Percentiles rank a stretch among this genome's conserved stretches.
phyloP scores from a whole-genome alignment of 2,888 invertebrate genomes.

The Isotomurus palustris region DNA sequence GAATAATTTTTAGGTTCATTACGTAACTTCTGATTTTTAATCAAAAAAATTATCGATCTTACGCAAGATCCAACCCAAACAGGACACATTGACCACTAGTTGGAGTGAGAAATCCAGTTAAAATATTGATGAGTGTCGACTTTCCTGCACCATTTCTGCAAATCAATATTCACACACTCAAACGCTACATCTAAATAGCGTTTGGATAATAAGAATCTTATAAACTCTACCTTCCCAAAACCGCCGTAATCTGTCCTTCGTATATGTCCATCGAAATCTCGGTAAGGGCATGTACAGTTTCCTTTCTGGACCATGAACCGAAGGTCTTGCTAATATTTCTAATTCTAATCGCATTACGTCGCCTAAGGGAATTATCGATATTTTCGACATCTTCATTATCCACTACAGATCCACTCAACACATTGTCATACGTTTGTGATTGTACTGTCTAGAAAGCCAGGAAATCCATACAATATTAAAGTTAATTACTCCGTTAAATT shows the following conservation, averaged over 20 bases:
- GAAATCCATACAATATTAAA: no score
- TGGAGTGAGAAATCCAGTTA: conserved; percentile 73
- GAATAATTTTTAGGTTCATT: neutral
- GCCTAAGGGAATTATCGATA: conserved; percentile 66
- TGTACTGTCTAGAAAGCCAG: no score
- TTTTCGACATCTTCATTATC: conserved; percentile 65
- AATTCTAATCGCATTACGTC: conserved; percentile 69
- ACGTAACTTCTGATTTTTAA: no score
- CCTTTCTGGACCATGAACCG: conserved; percentile 57
- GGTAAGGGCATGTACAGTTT: conserved; percentile 67
- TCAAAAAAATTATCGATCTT: no score
- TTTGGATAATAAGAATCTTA: neutral
- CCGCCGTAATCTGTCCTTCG: conserved; percentile 79
- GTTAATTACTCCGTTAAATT: no score
- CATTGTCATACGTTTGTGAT: no score
- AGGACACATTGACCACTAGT: conserved; percentile 69
- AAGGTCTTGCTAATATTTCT: conserved; percentile 69
- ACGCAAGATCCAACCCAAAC: conserved; percentile 70
- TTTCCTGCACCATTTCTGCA: conserved; percentile 73
- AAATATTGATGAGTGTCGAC: conserved; percentile 77
- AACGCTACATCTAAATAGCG: neutral
- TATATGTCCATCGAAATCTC: conserved; percentile 65
- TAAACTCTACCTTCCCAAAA: conserved; percentile 58
- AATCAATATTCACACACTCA: neutral
- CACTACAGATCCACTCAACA: conserved; percentile 49